phyloP scores from a whole-genome alignment of 2,888 invertebrate genomes.

The Cheilosia vulpina region DNA sequence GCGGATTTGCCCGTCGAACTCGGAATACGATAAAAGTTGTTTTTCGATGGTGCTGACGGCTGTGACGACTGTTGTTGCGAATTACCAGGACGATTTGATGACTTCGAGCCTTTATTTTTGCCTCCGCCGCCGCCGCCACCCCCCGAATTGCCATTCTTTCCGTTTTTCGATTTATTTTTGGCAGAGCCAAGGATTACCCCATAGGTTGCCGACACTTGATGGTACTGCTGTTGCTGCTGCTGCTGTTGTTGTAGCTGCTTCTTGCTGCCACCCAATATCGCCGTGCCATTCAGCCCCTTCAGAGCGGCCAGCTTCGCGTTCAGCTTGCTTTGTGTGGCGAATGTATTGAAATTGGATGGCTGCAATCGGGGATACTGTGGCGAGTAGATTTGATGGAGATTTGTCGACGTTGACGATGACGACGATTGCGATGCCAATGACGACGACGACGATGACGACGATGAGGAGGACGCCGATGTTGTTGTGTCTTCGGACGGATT shows the following conservation, averaged over 20 bases:
- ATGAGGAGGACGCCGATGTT: constrained; percentile 79
- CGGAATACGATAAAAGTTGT: constrained; percentile 82
- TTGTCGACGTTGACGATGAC: constrained; percentile 78
- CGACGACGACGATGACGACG: constrained; percentile 55
- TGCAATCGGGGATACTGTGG: constrained; percentile 82
- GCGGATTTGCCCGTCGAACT: constrained; percentile 73
- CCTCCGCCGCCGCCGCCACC: constrained; percentile 75
- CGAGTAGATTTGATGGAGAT: constrained; percentile 82
- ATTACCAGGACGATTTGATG: constrained; percentile 75
- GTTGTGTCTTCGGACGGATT: constrained; percentile 79
- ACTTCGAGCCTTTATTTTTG: constrained; percentile 76
- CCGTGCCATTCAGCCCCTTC: constrained; percentile 65
- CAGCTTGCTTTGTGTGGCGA: constrained; percentile 60
- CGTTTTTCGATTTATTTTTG: constrained; percentile 76
- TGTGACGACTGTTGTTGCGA: constrained; percentile 56
- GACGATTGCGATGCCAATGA: constrained; percentile 73
- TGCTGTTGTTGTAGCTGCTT: constrained; percentile 61
- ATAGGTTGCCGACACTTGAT: constrained; percentile 81
- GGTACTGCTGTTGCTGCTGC: constrained; percentile 78
- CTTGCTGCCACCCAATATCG: constrained; percentile 64
- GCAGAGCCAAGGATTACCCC: constrained; percentile 79
- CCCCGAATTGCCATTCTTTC: constrained; percentile 72
- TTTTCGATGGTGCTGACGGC: constrained; percentile 77
- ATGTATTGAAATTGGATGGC: constrained; percentile 79
- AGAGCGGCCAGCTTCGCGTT: constrained; percentile 62